A percentile compares a stretch with the other conserved stretches of the same genome.
Conservation (phyloP, 2,797 vertebrate species). For the Ateles fusciceps region DNA sequence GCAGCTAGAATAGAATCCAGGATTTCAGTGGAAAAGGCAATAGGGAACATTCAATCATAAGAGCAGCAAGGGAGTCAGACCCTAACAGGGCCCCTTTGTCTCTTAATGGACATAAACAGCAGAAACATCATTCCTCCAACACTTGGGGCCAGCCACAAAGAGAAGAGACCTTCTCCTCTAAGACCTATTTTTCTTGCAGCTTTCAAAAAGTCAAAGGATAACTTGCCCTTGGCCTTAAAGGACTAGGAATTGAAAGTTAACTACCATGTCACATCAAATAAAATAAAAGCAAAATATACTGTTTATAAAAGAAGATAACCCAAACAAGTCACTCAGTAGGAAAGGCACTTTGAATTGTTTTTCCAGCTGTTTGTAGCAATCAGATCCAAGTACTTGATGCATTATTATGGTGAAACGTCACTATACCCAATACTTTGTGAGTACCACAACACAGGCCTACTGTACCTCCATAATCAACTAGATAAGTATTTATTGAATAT, state of each 20-base stretch:
- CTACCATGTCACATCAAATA: not conserved
- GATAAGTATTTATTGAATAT: slow-evolving; percentile 39
- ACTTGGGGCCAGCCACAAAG: not conserved
- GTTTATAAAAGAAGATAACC: slow-evolving; percentile 24
- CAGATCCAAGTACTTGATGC: slow-evolving; percentile 5
- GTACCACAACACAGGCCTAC: not conserved
- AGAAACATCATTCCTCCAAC: slow-evolving; percentile 22
- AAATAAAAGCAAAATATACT: slow-evolving; percentile 56
- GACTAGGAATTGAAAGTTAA: slow-evolving; percentile 41
- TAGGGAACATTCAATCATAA: not conserved
- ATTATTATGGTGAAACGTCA: slow-evolving; percentile 36
- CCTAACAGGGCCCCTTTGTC: not conserved
- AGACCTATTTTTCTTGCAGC: slow-evolving; percentile 16
- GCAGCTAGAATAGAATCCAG: not conserved
- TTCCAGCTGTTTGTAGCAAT: slow-evolving; percentile 40
- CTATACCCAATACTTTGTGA: not conserved
- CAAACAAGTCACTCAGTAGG: slow-evolving; percentile 31
- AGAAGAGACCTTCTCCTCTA: slow-evolving; percentile 8
- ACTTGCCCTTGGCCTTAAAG: not conserved
- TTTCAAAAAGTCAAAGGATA: slow-evolving; percentile 33
- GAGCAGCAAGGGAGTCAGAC: slow-evolving; percentile 23
- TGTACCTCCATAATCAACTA: not conserved
- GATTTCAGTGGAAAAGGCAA: slow-evolving; percentile 24
- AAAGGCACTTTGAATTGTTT: not conserved
- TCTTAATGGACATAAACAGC: slow-evolving; percentile 7